These are phyloP conservation scores for Hemiprocne comata DNA, from an alignment of 2,113 vertebrate species.

Conservation along the genomic window DNA sequence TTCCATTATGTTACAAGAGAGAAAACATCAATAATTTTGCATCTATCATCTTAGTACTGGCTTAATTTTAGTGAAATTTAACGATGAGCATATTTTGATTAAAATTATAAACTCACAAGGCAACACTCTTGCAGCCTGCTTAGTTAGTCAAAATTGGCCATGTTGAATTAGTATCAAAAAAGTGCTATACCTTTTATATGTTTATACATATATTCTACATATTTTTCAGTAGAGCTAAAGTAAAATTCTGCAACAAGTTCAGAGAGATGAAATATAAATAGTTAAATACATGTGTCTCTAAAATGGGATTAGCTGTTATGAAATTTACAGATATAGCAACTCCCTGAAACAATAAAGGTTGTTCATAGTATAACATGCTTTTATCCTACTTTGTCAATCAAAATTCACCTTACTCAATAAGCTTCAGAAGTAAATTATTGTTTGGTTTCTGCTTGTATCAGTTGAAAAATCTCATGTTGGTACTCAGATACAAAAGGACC, in stretches of 20 bases:
- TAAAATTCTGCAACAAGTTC: neutral
- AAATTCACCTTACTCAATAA: neutral
- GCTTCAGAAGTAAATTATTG: neutral
- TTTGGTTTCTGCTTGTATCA: neutral
- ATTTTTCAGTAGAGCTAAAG: neutral
- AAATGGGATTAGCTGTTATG: neutral
- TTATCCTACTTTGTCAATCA: neutral
- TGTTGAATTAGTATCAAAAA: neutral
- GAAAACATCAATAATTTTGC: constrained; percentile 17
- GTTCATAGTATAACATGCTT: neutral
- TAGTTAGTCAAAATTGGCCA: neutral
- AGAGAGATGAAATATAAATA: neutral
- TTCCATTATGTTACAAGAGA: neutral
- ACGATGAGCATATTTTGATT: neutral
- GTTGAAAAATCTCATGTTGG: neutral
- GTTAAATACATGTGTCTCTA: neutral
- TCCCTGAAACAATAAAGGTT: neutral
- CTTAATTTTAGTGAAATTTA: neutral
- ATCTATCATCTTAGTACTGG: neutral
- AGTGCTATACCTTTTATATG: neutral
- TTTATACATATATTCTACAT: neutral
- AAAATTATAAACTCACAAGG: neutral
- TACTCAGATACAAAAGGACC: neutral
- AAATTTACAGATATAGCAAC: neutral
- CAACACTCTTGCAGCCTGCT: neutral